Conservation (phyloP, 2,797 vertebrate species). For the Micrastur ruficollis region DNA sequence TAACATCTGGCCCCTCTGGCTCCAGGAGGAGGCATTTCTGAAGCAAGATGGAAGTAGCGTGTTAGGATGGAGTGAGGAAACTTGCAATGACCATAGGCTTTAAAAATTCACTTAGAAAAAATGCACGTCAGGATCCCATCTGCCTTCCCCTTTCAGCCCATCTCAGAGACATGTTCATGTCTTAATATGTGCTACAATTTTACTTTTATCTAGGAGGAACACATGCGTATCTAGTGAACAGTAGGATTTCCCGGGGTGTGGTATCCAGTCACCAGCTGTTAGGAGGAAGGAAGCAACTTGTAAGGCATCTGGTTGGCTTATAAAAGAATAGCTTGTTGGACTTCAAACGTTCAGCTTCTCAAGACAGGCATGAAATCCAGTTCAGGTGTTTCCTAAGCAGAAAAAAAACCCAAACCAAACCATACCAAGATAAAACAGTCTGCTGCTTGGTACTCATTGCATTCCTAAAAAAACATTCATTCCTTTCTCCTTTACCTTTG, state of each 20-base stretch:
- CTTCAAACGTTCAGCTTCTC: neutral
- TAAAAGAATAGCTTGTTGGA: neutral
- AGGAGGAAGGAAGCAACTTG: neutral
- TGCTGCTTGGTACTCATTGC: neutral
- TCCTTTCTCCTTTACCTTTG: neutral
- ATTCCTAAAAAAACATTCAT: neutral
- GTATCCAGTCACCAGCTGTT: neutral
- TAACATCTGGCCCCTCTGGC: neutral
- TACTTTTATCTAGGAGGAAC: conserved; percentile 12
- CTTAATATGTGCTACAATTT: neutral
- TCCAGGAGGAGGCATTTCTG: neutral
- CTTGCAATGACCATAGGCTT: neutral
- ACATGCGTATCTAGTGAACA: neutral
- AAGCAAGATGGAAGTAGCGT: neutral
- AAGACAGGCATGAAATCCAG: neutral
- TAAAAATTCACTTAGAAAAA: neutral
- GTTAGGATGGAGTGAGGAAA: neutral
- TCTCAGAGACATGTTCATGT: neutral
- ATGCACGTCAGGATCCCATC: neutral
- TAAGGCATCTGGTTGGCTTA: neutral
- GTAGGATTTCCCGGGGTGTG: neutral
- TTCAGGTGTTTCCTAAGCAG: neutral
- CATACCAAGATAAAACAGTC: neutral
- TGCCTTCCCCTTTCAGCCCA: neutral
- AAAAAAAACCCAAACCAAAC: neutral